phyloP scores from a whole-genome alignment of 2,888 invertebrate species.

The Temnothorax unifasciatus region DNA sequence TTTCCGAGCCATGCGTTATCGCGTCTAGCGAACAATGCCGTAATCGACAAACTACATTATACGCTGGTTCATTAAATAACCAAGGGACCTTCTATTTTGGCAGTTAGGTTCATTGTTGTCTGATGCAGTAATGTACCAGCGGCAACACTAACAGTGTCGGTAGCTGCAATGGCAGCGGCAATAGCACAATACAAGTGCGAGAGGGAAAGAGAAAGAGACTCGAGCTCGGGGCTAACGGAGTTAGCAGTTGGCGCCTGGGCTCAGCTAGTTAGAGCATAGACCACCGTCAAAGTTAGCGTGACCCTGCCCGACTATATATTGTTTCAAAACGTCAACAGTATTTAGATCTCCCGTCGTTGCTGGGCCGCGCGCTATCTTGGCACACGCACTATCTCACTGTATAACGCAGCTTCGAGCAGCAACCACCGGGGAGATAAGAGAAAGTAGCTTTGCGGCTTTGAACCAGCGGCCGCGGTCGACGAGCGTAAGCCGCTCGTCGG shows the following conservation, averaged over 20 bases:
- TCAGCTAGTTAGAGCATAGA: conserved; percentile 82
- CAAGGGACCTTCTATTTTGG: conserved; percentile 76
- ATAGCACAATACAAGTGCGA: neutral
- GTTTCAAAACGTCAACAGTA: conserved; percentile 82
- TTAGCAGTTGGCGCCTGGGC: conserved; percentile 81
- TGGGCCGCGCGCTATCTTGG: conserved; percentile 43
- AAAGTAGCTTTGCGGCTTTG: conserved; percentile 80
- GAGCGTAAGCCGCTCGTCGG: conserved; percentile 48
- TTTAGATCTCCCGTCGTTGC: conserved; percentile 76
- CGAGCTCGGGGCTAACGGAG: conserved; percentile 76
- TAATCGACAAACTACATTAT: conserved; percentile 80
- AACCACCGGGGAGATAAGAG: conserved; percentile 70
- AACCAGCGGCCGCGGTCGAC: conserved; percentile 42
- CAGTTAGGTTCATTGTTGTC: conserved; percentile 78
- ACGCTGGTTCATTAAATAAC: conserved; percentile 80
- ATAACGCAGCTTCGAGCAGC: conserved; percentile 78
- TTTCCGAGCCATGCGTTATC: conserved; percentile 51
- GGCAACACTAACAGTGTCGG: conserved; percentile 49
- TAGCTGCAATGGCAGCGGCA: conserved; percentile 28
- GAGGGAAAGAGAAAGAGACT: conserved; percentile 39
- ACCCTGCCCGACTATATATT: conserved; percentile 79
- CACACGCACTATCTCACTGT: conserved; percentile 54
- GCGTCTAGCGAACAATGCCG: conserved; percentile 71
- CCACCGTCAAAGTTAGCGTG: conserved; percentile 81
- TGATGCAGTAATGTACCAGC: conserved; percentile 58